Evolutionary conservation across 2,113 vertebrate genomes (phyloP).

Genomic region (Chaetodon trifascialis): DNA sequence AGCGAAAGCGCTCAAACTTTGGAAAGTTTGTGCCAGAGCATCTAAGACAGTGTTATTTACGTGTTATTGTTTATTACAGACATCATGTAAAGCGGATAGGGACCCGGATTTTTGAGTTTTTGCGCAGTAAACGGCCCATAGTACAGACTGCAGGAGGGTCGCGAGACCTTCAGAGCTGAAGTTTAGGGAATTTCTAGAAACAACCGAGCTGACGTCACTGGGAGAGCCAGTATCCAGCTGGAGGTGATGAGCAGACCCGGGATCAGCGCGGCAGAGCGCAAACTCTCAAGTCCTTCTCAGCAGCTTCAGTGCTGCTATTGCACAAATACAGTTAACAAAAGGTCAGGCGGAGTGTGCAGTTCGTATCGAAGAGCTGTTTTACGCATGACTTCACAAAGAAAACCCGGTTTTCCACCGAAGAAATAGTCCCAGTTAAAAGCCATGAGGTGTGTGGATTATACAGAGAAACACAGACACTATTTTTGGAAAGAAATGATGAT

Average conservation of each 20-base stretch:
- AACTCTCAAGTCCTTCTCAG: too few species aligned
- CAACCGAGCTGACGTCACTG: constrained; percentile 62
- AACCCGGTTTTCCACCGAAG: too few species aligned
- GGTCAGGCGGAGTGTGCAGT: background rate
- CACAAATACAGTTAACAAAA: background rate
- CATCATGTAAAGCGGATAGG: background rate
- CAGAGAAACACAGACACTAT: background rate
- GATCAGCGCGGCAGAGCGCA: background rate
- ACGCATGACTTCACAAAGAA: background rate
- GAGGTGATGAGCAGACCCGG: constrained; percentile 14
- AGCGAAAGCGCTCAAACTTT: constrained; percentile 43
- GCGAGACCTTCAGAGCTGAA: background rate
- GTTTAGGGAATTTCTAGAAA: constrained; percentile 61
- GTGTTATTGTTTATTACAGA: background rate
- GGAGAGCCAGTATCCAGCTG: background rate
- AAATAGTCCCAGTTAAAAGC: background rate
- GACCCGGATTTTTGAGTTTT: background rate
- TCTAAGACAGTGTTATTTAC: background rate
- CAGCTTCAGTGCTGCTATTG: background rate
- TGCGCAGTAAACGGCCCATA: background rate
- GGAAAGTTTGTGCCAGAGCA: constrained; percentile 43
- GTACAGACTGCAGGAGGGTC: accelerated
- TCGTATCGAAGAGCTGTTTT: too few species aligned
- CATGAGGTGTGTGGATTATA: background rate
- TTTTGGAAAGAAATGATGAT: background rate